Conservation (phyloP, 2,888 invertebrate species). For the Tetanocera ferruginea region DNA sequence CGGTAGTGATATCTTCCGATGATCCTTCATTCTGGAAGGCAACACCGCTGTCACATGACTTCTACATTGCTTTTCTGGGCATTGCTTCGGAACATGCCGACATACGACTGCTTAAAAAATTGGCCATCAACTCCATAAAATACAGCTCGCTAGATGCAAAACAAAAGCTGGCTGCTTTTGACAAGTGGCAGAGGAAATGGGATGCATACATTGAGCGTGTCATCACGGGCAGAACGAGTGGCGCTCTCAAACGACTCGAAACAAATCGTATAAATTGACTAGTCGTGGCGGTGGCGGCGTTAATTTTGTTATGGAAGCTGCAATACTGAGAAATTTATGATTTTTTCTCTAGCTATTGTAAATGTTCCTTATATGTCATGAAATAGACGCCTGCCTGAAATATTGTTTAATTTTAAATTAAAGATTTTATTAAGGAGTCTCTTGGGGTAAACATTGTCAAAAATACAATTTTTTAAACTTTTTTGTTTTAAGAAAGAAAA, state of each 20-base stretch:
- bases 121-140: conserved; percentile 80
- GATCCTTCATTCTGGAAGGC: conserved; percentile 86
- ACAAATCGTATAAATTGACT: conserved; percentile 60
- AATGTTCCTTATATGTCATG: neutral
- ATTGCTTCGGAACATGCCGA: conserved; percentile 79
- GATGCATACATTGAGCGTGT: conserved; percentile 71
- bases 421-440: too few species aligned
- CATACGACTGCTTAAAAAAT: conserved; percentile 78
- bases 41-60: conserved; percentile 80
- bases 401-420: too few species aligned
- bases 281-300: conserved; percentile 60
- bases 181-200: conserved; percentile 75
- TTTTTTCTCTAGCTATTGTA: neutral
- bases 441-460: too few species aligned
- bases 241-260: conserved; percentile 34
- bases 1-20: conserved; percentile 83
- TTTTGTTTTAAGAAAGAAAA: too few species aligned
- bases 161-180: conserved; percentile 71
- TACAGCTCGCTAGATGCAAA: conserved; percentile 75
- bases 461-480: too few species aligned
- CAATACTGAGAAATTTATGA: neutral
- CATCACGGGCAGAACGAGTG: conserved; percentile 45
- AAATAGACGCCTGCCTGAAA: too few species aligned
- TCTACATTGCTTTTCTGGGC: conserved; percentile 83
- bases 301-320: conserved; percentile 37